Evolutionary conservation across 2,888 invertebrate genomes (phyloP), one percentile per base, ranked within the genome.

Genomic region (Meiosimyza decipiens): DNA sequence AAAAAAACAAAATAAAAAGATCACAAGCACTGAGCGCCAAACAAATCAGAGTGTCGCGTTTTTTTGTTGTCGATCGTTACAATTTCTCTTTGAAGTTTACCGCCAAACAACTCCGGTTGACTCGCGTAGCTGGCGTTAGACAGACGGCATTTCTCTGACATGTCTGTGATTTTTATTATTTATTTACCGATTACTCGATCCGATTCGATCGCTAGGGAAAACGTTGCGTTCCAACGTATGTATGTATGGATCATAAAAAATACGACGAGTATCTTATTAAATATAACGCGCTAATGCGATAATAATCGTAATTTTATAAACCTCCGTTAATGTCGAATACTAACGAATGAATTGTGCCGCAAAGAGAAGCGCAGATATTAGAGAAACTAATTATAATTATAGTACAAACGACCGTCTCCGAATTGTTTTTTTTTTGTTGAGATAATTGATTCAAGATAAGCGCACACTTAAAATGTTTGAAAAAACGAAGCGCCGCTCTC

Each of bases 1-100:
- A 16, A 59, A 54, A 52, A 28, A 60, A 60, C 51, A 54, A 52
- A 51, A 60, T 16, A 60, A 70, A 70, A 70, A 70, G 55, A 68
- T 55, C 68, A 68, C 22, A 64, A 57, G 49, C 33, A 60, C 22
- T 57, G 57, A 66, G 70, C 70, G 73, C 73, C 70, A 70, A 70
- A 59, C 65, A 65, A 64, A 66, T 65, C 70, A 59, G 68, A 65
- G 47, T 65, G 65, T 69, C 69, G 64, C 73, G n/a, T 57, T 59
- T 62, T 69, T 72, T 64, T 59, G 47, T 18, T 22, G 22, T 33
- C 51, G 13, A 40, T 51, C 33, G 33, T 69, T 69, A 64, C 63
- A 59, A 65, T 49, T 65, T 59, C 66, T 51, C 51, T 73, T 15
- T 73, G 69, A 73, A 73, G 73, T 73, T 73, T 65, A 66, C 72